These are phyloP conservation scores for Hydractinia symbiolongicarpus DNA, from an alignment of 30 jellyfish, hydroid and myxozoan species.

Conservation along the genomic window DNA sequence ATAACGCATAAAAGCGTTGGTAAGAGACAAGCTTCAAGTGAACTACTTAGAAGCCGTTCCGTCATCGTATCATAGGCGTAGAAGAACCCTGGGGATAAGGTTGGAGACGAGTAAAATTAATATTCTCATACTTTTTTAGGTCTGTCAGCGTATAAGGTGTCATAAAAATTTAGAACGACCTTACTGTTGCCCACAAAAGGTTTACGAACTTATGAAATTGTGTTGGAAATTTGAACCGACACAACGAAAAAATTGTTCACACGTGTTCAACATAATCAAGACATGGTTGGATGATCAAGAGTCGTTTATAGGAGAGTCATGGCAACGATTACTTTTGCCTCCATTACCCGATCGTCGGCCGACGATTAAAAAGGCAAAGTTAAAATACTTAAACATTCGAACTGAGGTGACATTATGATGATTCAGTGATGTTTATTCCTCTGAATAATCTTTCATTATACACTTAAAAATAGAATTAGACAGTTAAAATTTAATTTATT, in stretches of 20 bases:
- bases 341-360: slow-evolving; percentile 22
- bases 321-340: slow-evolving; percentile 15
- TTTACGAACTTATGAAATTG: slow-evolving; percentile 61
- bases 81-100: too few relatives aligned
- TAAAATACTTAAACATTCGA: not conserved
- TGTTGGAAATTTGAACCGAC: slow-evolving; percentile 75
- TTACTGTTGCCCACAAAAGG: slow-evolving; percentile 66
- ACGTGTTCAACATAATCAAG: not conserved
- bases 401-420: not conserved
- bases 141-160: slow-evolving; percentile 57
- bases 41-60: too few relatives aligned
- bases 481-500: too few relatives aligned
- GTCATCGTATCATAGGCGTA: too few relatives aligned
- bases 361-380: slow-evolving; percentile 1
- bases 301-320: slow-evolving; percentile 10
- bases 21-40: not conserved
- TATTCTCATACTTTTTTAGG: slow-evolving; percentile 26
- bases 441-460: too few relatives aligned
- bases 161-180: slow-evolving; percentile 61
- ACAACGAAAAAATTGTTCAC: slow-evolving; percentile 32
- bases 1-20: not conserved
- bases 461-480: too few relatives aligned
- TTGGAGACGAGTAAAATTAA: too few relatives aligned
- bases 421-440: too few relatives aligned
- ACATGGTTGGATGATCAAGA: slow-evolving; percentile 2